Evolutionary conservation across 2,888 invertebrate genomes (phyloP).

Genomic region (Mechanitis messenoides): DNA sequence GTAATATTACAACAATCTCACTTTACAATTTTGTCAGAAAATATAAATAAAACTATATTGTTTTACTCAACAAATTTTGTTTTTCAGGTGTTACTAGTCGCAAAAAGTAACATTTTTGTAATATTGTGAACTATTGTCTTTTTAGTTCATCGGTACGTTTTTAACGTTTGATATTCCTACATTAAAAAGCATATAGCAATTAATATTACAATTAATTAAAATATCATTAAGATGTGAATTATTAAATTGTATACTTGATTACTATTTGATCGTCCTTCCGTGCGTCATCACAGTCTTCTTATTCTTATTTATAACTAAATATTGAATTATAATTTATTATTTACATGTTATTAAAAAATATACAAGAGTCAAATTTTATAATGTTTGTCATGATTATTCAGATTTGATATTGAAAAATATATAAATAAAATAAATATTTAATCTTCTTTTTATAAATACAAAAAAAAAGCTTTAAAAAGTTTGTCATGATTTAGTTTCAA

Average conservation of each 20-base stretch:
- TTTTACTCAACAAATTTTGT: too few relatives aligned
- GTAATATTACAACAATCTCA: not conserved
- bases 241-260: not conserved
- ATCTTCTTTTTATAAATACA: too few relatives aligned
- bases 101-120: too few relatives aligned
- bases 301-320: slow-evolving; percentile 29
- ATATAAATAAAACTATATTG: too few relatives aligned
- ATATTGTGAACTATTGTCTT: too few relatives aligned
- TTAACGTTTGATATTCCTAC: slow-evolving; percentile 23
- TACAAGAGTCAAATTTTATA: slow-evolving; percentile 12
- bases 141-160: slow-evolving; percentile 19
- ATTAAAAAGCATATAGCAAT: slow-evolving; percentile 19
- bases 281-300: slow-evolving; percentile 72
- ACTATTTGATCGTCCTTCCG: slow-evolving; percentile 16
- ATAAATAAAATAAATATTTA: not conserved
- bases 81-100: too few relatives aligned
- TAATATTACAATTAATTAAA: slow-evolving; percentile 14
- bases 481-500: not conserved
- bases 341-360: slow-evolving; percentile 11
- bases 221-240: slow-evolving; percentile 13
- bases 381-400: slow-evolving; percentile 3
- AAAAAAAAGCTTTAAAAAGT: not conserved
- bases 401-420: not conserved
- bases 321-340: not conserved
- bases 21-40: too few relatives aligned